Percentiles rank a stretch among this genome's conserved stretches.
Conservation (phyloP, 2,113 vertebrate genomes). For the Hemiprocne comata region DNA sequence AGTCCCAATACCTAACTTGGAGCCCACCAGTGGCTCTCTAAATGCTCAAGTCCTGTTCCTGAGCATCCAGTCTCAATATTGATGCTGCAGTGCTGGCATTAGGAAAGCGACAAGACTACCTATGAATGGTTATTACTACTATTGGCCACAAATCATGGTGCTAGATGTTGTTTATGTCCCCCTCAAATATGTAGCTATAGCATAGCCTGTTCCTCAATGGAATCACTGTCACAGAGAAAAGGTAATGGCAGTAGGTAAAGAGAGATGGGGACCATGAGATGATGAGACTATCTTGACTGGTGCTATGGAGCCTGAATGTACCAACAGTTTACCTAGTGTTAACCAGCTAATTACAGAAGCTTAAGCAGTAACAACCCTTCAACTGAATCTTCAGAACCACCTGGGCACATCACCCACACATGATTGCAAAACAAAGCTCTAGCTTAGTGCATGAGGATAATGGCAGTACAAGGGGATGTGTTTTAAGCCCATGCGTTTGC, state of each 20-base stretch:
- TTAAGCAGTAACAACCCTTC: background rate
- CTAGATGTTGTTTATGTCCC: background rate
- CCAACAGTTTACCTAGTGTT: background rate
- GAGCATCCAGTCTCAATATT: background rate
- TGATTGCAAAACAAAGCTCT: background rate
- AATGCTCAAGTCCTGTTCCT: background rate
- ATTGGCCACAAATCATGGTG: background rate
- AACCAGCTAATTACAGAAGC: background rate
- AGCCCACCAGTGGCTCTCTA: background rate
- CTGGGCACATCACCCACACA: background rate
- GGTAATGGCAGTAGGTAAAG: background rate
- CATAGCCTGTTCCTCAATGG: background rate
- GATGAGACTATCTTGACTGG: background rate
- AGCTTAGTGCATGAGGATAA: background rate
- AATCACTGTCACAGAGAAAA: background rate
- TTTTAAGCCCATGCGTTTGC: background rate
- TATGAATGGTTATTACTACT: background rate
- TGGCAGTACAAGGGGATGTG: background rate
- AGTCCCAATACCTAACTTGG: background rate
- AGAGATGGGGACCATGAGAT: background rate
- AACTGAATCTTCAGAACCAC: background rate
- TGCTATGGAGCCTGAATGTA: background rate
- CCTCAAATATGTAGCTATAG: background rate
- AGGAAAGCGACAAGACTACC: background rate
- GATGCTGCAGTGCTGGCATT: background rate